Percentiles rank a stretch among this genome's conserved stretches.
Evolutionary conservation across 2,113 vertebrate species (phyloP).

Genomic region (Mobula birostris): DNA sequence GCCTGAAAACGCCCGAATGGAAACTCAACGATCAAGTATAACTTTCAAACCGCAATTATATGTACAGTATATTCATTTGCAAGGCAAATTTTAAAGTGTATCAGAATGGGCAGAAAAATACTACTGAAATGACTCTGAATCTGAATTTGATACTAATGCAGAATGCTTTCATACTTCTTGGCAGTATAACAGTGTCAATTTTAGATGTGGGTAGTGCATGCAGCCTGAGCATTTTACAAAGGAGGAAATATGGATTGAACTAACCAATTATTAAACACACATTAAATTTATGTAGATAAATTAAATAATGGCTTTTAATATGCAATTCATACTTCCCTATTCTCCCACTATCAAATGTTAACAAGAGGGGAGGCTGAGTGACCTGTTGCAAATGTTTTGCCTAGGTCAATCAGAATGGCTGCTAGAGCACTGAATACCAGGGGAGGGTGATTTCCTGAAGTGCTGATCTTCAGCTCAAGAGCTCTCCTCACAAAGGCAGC

Average conservation of each 20-base stretch:
- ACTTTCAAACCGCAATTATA: background rate
- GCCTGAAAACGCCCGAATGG: background rate
- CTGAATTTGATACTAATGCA: background rate
- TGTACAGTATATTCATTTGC: background rate
- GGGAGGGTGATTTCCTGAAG: background rate
- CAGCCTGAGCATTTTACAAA: background rate
- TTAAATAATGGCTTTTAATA: background rate
- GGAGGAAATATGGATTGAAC: background rate
- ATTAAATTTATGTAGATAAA: background rate
- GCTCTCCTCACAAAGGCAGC: background rate
- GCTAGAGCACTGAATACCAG: background rate
- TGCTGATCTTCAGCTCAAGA: background rate
- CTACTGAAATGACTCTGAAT: background rate
- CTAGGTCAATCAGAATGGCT: background rate
- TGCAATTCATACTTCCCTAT: background rate
- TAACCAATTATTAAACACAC: background rate
- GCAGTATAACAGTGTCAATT: background rate
- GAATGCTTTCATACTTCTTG: background rate
- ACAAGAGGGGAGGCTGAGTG: background rate
- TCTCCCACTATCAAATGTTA: background rate
- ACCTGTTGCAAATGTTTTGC: background rate
- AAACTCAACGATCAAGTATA: background rate
- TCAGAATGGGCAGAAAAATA: background rate
- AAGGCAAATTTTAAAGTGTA: background rate
- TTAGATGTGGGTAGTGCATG: background rate